phyloP scores from a whole-genome alignment of 1,140 invertebrate genomes.

The Zaprionus capensis region DNA sequence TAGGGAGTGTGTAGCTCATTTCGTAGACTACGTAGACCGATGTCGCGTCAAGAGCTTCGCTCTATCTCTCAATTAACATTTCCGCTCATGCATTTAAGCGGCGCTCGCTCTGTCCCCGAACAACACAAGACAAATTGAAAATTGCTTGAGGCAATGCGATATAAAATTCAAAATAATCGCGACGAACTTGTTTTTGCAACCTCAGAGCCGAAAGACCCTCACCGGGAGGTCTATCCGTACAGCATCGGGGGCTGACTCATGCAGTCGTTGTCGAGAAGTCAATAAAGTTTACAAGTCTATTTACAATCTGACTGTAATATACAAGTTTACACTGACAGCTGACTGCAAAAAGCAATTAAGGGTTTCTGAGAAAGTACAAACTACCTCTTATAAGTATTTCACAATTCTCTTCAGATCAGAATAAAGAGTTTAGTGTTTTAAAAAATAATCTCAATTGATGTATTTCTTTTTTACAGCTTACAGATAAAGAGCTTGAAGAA shows the following conservation, averaged over 20 bases:
- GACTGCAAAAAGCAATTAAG: background rate
- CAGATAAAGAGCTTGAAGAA: background rate
- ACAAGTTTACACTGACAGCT: constrained; percentile 12
- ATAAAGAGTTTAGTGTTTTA: background rate
- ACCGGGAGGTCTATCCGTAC: constrained; percentile 15
- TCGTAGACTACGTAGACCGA: constrained; percentile 1
- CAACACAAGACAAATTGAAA: constrained; percentile 48
- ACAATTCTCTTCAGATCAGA: no score
- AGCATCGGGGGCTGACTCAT: constrained; percentile 22
- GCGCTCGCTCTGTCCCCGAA: background rate
- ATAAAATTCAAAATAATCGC: constrained; percentile 23
- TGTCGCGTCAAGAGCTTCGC: constrained; percentile 39
- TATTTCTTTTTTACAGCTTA: constrained; percentile 15
- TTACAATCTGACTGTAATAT: constrained; percentile 15
- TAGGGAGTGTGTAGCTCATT: constrained; percentile 30
- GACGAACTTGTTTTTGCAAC: constrained; percentile 33
- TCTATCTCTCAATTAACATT: constrained; percentile 69
- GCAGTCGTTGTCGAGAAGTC: constrained; percentile 6
- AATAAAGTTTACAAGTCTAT: constrained; percentile 1
- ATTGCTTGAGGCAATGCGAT: constrained; percentile 12
- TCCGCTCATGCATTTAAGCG: constrained; percentile 56
- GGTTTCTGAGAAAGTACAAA: background rate
- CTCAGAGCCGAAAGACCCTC: constrained; percentile 27
- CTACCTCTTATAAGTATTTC: background rate
- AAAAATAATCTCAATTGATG: background rate